These are phyloP conservation scores for Rhineura floridana DNA, from an alignment of 2,113 vertebrate genomes.

Conservation along the genomic window DNA sequence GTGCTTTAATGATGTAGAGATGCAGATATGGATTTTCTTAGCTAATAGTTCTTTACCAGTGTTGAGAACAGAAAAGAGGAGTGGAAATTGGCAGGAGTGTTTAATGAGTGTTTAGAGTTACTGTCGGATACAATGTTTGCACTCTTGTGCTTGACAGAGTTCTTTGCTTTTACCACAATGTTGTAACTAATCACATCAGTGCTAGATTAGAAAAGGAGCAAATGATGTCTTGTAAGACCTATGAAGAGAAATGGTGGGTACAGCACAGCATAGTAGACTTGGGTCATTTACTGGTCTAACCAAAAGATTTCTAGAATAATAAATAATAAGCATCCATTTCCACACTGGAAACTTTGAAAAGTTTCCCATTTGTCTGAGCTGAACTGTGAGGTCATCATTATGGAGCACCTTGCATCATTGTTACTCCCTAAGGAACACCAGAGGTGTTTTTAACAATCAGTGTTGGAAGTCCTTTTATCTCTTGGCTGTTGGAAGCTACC, in stretches of 20 bases:
- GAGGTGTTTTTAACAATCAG: not conserved
- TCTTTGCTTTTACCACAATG: not conserved
- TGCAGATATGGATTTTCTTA: too few relatives aligned
- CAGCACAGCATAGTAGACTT: not conserved
- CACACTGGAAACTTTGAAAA: not conserved
- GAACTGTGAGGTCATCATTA: not conserved
- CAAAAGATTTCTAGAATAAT: not conserved
- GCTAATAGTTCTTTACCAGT: not conserved
- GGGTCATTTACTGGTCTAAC: not conserved
- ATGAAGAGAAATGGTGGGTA: not conserved
- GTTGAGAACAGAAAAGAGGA: not conserved
- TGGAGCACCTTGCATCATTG: not conserved
- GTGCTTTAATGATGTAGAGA: too few relatives aligned
- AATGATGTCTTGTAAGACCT: not conserved
- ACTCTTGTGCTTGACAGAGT: not conserved
- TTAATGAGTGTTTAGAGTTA: not conserved
- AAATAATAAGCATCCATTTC: not conserved
- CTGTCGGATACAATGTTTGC: not conserved
- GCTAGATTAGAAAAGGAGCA: not conserved
- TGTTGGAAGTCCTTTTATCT: not conserved
- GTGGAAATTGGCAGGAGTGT: not conserved
- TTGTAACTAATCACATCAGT: not conserved
- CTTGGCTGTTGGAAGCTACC: not conserved
- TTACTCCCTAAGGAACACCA: not conserved
- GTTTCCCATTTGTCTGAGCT: too few relatives aligned